Conservation (phyloP, 2,888 invertebrate species). For the Icerya purchasi region DNA sequence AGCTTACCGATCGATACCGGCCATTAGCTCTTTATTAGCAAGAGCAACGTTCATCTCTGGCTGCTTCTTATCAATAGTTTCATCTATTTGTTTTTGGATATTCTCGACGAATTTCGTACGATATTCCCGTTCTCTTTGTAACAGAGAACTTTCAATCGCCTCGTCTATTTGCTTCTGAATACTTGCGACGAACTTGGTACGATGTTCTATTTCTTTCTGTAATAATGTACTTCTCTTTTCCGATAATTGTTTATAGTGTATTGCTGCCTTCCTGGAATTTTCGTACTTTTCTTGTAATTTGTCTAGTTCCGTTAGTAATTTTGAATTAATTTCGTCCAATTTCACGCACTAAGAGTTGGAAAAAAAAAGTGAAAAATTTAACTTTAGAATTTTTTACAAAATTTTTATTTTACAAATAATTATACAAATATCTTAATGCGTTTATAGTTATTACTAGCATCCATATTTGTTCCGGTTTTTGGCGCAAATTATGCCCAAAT, state of each 20-base stretch:
- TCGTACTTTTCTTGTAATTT: not conserved
- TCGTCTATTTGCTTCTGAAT: not conserved
- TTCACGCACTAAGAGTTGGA: too few species aligned
- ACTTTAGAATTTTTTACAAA: too few species aligned
- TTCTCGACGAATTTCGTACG: too few species aligned
- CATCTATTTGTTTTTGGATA: not conserved
- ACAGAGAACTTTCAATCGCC: not conserved
- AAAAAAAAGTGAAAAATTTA: too few species aligned
- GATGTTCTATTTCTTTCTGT: not conserved
- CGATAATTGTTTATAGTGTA: not conserved
- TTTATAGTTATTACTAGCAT: too few species aligned
- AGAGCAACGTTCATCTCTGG: not conserved
- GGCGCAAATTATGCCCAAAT: too few species aligned
- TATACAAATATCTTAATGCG: too few species aligned
- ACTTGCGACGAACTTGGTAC: not conserved
- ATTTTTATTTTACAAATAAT: too few species aligned
- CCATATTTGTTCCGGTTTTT: too few species aligned
- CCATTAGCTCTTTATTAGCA: too few species aligned
- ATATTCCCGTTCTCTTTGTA: too few species aligned
- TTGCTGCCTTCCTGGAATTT: not conserved
- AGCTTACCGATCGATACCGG: too few species aligned
- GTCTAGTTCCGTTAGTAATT: not conserved
- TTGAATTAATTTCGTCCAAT: not conserved
- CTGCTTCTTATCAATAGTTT: not conserved
- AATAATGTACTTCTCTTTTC: not conserved